phyloP scores from a whole-genome alignment of 2,797 vertebrate genomes.

The Rhinatrema bivittatum region DNA sequence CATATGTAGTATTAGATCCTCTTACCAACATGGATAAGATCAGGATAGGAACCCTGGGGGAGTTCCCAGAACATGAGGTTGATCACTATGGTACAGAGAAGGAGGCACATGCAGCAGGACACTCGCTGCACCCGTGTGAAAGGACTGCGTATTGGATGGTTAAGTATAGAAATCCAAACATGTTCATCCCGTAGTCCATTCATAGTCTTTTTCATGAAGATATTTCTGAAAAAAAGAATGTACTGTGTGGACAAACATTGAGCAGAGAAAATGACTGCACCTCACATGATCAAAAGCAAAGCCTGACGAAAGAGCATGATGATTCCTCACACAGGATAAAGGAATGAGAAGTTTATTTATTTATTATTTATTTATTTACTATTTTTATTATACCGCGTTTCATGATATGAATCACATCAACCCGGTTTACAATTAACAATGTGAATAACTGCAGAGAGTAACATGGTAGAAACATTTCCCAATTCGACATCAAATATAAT shows the following conservation, averaged over 20 bases:
- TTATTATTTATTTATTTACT: no score
- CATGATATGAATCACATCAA: no score
- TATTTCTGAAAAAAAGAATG: slow-evolving; percentile 60
- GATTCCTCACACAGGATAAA: no score
- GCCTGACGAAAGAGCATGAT: no score
- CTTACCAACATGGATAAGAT: slow-evolving; percentile 57
- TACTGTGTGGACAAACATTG: no score
- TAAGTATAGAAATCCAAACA: slow-evolving; percentile 72
- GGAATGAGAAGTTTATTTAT: no score
- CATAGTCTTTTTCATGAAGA: slow-evolving; percentile 65
- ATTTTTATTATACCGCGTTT: no score
- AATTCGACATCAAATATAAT: no score
- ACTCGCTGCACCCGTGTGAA: slow-evolving; percentile 73
- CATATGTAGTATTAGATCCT: background rate
- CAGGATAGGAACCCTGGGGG: slow-evolving; percentile 34
- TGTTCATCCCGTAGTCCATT: slow-evolving; percentile 71
- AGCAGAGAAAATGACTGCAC: background rate
- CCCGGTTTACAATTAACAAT: no score
- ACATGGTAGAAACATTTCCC: no score
- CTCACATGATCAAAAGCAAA: no score
- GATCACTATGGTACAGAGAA: slow-evolving; percentile 76
- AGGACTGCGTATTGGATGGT: slow-evolving; percentile 64
- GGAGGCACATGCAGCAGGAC: slow-evolving; percentile 73
- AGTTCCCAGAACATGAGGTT: slow-evolving; percentile 79
- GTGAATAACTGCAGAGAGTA: no score